These are phyloP conservation scores for Lampropteryx suffumata DNA, from an alignment of 2,888 invertebrate genomes.

Conservation along the genomic window DNA sequence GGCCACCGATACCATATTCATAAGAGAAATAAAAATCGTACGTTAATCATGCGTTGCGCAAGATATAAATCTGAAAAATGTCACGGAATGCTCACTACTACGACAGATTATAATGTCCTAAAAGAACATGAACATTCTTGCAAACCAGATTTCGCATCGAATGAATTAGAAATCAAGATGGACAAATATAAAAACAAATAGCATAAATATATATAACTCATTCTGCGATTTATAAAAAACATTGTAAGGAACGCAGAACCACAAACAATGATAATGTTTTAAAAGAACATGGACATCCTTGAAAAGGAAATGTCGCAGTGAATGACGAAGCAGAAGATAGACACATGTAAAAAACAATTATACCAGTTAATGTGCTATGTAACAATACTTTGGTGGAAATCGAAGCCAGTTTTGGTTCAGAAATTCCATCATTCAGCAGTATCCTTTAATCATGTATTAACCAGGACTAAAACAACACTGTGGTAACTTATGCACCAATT, in stretches of 20 bases:
- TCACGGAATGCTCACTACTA: not conserved
- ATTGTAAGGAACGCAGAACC: too few relatives aligned
- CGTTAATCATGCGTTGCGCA: not conserved
- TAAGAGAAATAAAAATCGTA: constrained; percentile 1
- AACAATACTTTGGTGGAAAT: not conserved
- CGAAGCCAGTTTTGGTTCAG: not conserved
- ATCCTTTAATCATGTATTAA: not conserved
- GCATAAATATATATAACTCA: constrained; percentile 1
- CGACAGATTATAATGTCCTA: constrained; percentile 1
- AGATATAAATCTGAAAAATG: not conserved
- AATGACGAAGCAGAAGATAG: constrained; percentile 11
- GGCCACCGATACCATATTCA: constrained; percentile 6
- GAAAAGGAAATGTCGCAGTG: constrained; percentile 4
- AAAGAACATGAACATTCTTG: constrained; percentile 8
- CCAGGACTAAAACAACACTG: not conserved
- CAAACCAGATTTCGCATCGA: constrained; percentile 6
- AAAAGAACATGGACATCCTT: constrained; percentile 3
- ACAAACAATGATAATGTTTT: constrained; percentile 3
- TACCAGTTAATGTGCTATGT: not conserved
- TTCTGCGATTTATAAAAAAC: not conserved
- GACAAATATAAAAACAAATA: constrained; percentile 3
- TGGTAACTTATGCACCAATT: too few relatives aligned
- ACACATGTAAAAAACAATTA: constrained; percentile 1
- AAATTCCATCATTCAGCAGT: constrained; percentile 2
- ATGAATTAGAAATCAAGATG: constrained; percentile 7